Evolutionary conservation across 2,113 vertebrate genomes (phyloP), one percentile per base, ranked within the genome.

Genomic region (Ammodytes dubius): DNA sequence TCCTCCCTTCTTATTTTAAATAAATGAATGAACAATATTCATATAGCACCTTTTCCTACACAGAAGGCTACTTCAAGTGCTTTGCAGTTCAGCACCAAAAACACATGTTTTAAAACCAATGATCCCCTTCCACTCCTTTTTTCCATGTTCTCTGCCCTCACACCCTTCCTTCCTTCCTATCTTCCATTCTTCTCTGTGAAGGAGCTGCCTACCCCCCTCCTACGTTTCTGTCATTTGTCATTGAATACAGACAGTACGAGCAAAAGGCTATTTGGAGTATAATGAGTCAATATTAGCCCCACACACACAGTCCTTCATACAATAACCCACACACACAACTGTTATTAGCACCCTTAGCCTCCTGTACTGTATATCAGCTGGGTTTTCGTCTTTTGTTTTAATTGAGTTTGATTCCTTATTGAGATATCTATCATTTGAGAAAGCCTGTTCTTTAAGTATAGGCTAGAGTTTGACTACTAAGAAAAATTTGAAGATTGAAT

Each of bases 251-350:
- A 27, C 27, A 27, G 27, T 53, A 45, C 53, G 49, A 73, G 45
- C 42, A 67, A 27, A 27, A 45, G 54, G 64, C 69, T 80, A 40
- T 77, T 87, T 60, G 46, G 19, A 83, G 35, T 66, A 47, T 81
- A 77, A 66, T 77, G 56, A 71, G 60, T 71, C 40, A 47, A 69
- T 67, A 78, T 67, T 35, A 69, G 45, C 74, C 63, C 60, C 69
- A 64, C 52, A 11, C 69, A 64, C 52, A 11, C 54, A 43, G 39
- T 43, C 27, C 4, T 15, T 61, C 37, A 68, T 52, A 77, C 50
- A 83, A 17, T 54, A 42, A 74, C 65, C 40, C 15, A 11, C 56
- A 58, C 52, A 57, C 13, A 47, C 5, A 75, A 11, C 17, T 39
- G 67, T 42, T 63, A 52, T 52, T 45, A n/a, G 57, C 54, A 35